A percentile compares a stretch with the other conserved stretches of the same genome.
These are phyloP conservation scores for Lucilia sericata DNA, from an alignment of 1,140 invertebrate species.

Conservation along the genomic window DNA sequence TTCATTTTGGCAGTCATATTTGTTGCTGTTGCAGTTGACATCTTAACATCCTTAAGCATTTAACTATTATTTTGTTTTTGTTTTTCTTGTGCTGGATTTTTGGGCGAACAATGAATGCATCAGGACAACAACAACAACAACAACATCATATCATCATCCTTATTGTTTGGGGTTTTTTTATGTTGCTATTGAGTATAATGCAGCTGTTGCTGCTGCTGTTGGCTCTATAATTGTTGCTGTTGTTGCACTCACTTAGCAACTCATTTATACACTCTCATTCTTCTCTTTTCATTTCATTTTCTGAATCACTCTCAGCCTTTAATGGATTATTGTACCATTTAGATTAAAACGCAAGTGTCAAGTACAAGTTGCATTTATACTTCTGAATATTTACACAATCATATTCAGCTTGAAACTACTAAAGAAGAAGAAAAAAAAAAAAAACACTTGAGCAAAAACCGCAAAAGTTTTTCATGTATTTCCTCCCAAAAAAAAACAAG, in stretches of 20 bases:
- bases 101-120: neutral
- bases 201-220: neutral
- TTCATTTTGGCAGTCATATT: neutral
- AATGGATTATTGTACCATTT: constrained; percentile 23
- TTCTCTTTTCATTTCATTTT: neutral
- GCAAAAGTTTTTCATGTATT: neutral
- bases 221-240: neutral
- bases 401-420: neutral
- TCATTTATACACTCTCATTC: neutral
- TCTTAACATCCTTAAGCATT: constrained; percentile 9
- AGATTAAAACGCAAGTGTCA: neutral
- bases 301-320: neutral
- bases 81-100: neutral
- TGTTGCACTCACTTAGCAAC: neutral
- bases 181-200: neutral
- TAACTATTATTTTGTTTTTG: neutral
- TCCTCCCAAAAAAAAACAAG: neutral
- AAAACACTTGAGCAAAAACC: constrained; percentile 6
- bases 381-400: neutral
- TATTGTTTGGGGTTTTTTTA: too few species aligned
- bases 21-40: constrained; percentile 2
- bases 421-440: too few species aligned
- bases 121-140: too few species aligned
- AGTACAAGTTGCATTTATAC: constrained; percentile 24
- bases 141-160: too few species aligned